Base-by-base conservation (phyloP, 2,797 vertebrate genomes). In the Orestias chungarensis region DNA sequence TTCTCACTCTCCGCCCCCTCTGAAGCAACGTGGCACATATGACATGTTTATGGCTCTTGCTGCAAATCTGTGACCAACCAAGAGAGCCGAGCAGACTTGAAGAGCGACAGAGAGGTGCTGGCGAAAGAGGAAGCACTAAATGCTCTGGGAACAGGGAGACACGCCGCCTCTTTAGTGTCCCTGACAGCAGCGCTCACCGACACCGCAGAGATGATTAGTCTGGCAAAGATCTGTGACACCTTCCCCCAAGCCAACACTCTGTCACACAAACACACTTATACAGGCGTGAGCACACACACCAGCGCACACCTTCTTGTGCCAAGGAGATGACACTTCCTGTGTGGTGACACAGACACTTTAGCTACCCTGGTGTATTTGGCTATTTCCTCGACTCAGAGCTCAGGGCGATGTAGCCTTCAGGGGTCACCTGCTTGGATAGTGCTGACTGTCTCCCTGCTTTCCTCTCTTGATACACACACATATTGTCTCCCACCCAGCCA, bases 371-470 rank as follows among this genome's bases (percentile, higher is more conserved):
- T 85, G 92, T 94, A 94, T 95, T 95, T 93, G 91, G 89, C 91
- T 91, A 86, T 88, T 88, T 90, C 91, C 88, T 89, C 84, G 66
- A 83, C 82, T 92, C 84, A 83, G 77, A 88, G 88, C 89, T 92
- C 82, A 86, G 93, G 95, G 95, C 95, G 94, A 95, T 92, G 93
- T 95, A 96, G 96, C 96, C 96, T 97, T 98, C 96, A 97, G 96
- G 97, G 96, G 96, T 98, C 96, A 97, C 96, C 96, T 97, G 96
- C 96, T 97, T 96, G 96, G 91, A 97, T 97, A 95, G 95, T 97
- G 96, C 96, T 94, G 96, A 96, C 96, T 96, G 95, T 96, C 96
- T 96, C 96, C 79, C 94, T 94, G 95, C 81, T 85, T 61, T 72
- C 85, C 80, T 87, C 87, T 86, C 88, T 84, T 75, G 95, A 95